Evolutionary conservation across 2,113 vertebrate genomes (phyloP), one percentile per base, ranked within the genome.

Genomic region (Urocolius indicus): DNA sequence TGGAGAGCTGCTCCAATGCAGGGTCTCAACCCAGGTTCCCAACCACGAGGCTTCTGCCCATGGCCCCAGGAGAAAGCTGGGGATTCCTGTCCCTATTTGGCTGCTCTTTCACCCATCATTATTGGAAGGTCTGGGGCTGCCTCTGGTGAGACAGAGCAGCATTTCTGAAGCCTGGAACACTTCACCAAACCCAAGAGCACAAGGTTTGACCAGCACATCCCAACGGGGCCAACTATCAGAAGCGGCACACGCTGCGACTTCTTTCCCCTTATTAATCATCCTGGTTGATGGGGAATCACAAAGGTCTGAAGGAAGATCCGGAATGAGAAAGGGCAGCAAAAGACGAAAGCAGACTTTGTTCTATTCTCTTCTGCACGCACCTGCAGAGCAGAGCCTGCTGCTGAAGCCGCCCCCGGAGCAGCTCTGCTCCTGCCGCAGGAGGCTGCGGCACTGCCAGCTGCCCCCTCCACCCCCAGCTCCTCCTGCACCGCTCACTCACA

Each of bases 331-430:
- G 36, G 45, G 43, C 26, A 7, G 11, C 55, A 61, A 59, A 66
- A 57, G 11, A 57, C 38, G 38, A 45, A 77, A 69, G 24, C 1
- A 0, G 77, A 32, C 21, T 67, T 63, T 45, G 10, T 16, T 27
- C 9, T 2, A 8, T 8, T 57, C 36, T 45, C 34, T 66, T 21
- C 20, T 41, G 38, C 72, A 46, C 1, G 7, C 22, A 77, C 55
- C 84, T 84, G 83, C 63, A 66, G 66, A 91, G 41, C 5, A 0
- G 41, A 91, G 71, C 38, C 13, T 0, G 1, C 46, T 29, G 75
- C 38, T 63, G 43, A 90, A 74, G 22, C 5, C 3, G 0, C 5
- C 66, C 58, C 30, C 5, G 0, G 63, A 16, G 22, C 38, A 66
- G 83, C 88, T 72, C 71, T 13, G 43, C 61, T 27, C 62, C 63